These are phyloP conservation scores for Dendrolimus houi DNA, from an alignment of 2,888 invertebrate genomes.

Conservation along the genomic window DNA sequence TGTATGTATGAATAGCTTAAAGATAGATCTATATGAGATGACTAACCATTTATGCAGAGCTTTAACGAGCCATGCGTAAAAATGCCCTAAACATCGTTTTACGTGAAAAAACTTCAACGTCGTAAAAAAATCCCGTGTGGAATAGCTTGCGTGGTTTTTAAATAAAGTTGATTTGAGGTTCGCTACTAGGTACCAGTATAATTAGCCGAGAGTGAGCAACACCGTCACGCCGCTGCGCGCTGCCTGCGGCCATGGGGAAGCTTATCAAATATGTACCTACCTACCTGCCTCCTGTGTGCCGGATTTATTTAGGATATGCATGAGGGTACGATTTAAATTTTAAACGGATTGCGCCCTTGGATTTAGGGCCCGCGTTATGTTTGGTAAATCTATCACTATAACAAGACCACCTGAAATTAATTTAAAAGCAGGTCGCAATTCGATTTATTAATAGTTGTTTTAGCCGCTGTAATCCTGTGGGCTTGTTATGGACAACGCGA, in stretches of 20 bases:
- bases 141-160: constrained; percentile 31
- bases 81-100: constrained; percentile 11
- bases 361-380: constrained; percentile 62
- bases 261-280: constrained; percentile 75
- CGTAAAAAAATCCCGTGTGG: constrained; percentile 16
- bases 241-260: constrained; percentile 46
- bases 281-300: constrained; percentile 59
- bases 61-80: constrained; percentile 9
- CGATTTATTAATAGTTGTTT: constrained; percentile 59
- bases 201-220: constrained; percentile 62
- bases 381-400: constrained; percentile 69
- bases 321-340: constrained; percentile 76
- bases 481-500: constrained; percentile 31
- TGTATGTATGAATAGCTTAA: too few relatives aligned
- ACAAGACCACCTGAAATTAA: constrained; percentile 31
- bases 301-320: constrained; percentile 77
- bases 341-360: constrained; percentile 75
- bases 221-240: constrained; percentile 28
- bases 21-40: too few relatives aligned
- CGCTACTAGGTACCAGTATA: constrained; percentile 50
- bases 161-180: constrained; percentile 50
- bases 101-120: constrained; percentile 12
- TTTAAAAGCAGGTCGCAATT: constrained; percentile 47
- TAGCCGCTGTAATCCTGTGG: constrained; percentile 41
- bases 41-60: too few relatives aligned